phyloP scores from a whole-genome alignment of 1,140 invertebrate species.

The Zaprionus nigranus region DNA sequence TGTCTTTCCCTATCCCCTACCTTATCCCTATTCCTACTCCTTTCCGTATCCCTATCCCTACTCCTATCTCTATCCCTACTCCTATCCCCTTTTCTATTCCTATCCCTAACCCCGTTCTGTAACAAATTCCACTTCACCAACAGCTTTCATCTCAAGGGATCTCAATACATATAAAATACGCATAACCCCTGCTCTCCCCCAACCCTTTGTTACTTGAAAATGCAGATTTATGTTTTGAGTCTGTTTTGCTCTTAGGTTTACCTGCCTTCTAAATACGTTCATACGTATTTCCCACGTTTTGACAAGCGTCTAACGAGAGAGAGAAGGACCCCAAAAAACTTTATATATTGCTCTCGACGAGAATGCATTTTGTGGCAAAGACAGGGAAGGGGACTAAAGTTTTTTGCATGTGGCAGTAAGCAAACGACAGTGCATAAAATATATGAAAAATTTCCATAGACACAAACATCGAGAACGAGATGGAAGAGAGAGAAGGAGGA shows the following conservation, averaged over 20 bases:
- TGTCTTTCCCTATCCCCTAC: too few relatives aligned
- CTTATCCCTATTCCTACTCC: too few relatives aligned
- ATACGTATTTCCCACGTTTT: conserved; percentile 8
- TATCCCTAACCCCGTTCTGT: not conserved
- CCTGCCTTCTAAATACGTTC: not conserved
- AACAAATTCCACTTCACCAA: not conserved
- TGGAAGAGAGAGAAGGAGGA: not conserved
- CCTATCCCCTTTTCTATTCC: too few relatives aligned
- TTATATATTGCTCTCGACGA: conserved; percentile 14
- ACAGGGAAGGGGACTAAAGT: conserved; percentile 39
- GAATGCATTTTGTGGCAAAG: conserved; percentile 19
- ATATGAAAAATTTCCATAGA: conserved; percentile 76
- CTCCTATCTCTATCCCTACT: too few relatives aligned
- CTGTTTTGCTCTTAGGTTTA: not conserved
- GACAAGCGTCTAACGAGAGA: conserved; percentile 37
- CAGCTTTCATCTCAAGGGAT: not conserved
- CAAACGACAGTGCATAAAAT: conserved; percentile 81
- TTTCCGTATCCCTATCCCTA: too few relatives aligned
- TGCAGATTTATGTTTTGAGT: conserved; percentile 1
- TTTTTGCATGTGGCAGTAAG: conserved; percentile 58
- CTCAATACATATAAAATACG: not conserved
- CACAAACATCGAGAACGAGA: conserved; percentile 2
- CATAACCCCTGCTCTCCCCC: not conserved
- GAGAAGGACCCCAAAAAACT: conserved; percentile 33
- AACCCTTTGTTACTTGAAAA: not conserved